These are phyloP conservation scores for Cynopterus brachyotis DNA, from an alignment of 2,113 vertebrate genomes.

Conservation along the genomic window DNA sequence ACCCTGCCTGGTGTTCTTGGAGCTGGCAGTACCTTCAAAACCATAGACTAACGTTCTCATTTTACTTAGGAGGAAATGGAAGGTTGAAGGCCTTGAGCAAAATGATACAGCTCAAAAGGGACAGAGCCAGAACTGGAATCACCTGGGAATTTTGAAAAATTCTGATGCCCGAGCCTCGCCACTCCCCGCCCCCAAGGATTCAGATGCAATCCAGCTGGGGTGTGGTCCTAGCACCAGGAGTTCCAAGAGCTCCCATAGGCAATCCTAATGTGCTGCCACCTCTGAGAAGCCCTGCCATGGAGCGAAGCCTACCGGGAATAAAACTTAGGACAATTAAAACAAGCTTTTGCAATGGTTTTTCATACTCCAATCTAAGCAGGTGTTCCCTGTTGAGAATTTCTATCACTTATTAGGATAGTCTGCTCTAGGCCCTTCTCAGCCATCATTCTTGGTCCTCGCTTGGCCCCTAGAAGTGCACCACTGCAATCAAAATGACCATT, in stretches of 20 bases:
- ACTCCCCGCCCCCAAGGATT: neutral
- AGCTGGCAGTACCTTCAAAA: neutral
- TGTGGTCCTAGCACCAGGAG: neutral
- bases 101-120: neutral
- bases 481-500: neutral
- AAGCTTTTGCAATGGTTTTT: neutral
- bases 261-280: neutral
- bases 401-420: neutral
- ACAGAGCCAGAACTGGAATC: neutral
- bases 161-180: neutral
- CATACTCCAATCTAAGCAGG: neutral
- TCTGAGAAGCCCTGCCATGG: neutral
- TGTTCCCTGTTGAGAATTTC: neutral
- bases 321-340: neutral
- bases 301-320: neutral
- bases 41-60: neutral
- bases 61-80: neutral
- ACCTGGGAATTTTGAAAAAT: neutral
- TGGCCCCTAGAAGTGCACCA: neutral
- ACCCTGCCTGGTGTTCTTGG: neutral
- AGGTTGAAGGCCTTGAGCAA: neutral
- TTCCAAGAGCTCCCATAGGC: neutral
- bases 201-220: neutral
- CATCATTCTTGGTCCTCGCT: neutral
- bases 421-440: neutral